phyloP scores from a whole-genome alignment of 2,113 vertebrate species.

The Catharus fuscescens region DNA sequence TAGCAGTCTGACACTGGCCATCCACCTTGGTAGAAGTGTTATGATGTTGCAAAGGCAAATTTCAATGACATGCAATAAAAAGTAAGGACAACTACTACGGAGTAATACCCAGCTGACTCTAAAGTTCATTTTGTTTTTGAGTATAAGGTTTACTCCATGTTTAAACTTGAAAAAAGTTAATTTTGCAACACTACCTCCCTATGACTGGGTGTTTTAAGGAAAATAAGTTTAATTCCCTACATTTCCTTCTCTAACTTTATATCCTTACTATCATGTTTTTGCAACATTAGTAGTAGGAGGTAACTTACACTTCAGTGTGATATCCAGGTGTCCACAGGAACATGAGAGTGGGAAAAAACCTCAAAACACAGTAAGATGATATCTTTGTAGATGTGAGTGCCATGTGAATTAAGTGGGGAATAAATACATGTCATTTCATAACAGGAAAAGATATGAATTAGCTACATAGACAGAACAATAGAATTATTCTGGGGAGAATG shows the following conservation, averaged over 20 bases:
- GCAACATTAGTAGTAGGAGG: background rate
- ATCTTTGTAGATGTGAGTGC: background rate
- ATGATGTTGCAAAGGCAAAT: background rate
- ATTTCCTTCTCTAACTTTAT: background rate
- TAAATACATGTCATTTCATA: background rate
- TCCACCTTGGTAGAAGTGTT: background rate
- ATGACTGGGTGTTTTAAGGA: background rate
- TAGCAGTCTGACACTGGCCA: background rate
- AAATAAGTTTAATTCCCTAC: background rate
- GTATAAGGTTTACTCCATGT: background rate
- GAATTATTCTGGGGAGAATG: background rate
- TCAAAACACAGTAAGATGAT: background rate
- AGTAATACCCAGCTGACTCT: background rate
- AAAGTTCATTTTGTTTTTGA: background rate
- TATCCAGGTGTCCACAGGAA: background rate
- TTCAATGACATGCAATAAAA: background rate
- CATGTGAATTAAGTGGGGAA: background rate
- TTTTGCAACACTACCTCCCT: background rate
- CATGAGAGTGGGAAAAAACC: fast-evolving
- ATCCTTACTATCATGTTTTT: background rate
- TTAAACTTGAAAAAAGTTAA: background rate
- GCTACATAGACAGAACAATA: background rate
- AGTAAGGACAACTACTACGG: background rate
- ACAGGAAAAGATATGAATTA: fast-evolving
- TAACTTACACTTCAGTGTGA: background rate